Evolutionary conservation across 2,113 vertebrate genomes (phyloP).

Genomic region (Lates calcarifer): DNA sequence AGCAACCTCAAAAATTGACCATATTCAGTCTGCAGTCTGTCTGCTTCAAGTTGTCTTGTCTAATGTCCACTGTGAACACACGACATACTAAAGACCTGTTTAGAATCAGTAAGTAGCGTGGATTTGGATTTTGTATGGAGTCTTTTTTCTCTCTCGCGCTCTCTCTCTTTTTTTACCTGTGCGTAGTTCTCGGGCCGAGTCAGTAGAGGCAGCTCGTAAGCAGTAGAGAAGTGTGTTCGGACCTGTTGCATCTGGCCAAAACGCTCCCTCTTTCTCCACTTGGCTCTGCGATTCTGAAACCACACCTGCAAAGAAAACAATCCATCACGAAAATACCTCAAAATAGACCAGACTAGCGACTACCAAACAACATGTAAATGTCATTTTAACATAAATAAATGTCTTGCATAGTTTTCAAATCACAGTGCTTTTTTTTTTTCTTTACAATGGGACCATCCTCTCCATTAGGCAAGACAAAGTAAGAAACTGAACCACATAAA

Average conservation of each 20-base stretch:
- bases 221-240: constrained; percentile 94
- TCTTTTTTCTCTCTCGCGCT: neutral
- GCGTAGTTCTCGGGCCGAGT: constrained; percentile 95
- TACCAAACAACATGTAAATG: constrained; percentile 22
- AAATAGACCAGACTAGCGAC: constrained; percentile 15
- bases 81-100: neutral
- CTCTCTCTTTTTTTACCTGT: constrained; percentile 84
- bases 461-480: constrained; percentile 33
- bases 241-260: constrained; percentile 99
- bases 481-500: constrained; percentile 59
- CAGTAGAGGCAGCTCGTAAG: constrained; percentile 93
- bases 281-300: constrained; percentile 97
- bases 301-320: constrained; percentile 87
- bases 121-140: neutral
- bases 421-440: neutral
- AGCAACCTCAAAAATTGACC: neutral
- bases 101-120: neutral
- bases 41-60: neutral
- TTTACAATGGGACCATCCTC: constrained; percentile 10
- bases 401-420: constrained; percentile 16
- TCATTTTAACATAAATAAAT: constrained; percentile 4
- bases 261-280: constrained; percentile 96
- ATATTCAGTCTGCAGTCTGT: neutral
- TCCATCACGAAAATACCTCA: constrained; percentile 33
- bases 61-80: neutral